Percentiles rank a stretch among this genome's conserved stretches.
phyloP scores from a whole-genome alignment of 2,113 vertebrate genomes.

The Indicator indicator region DNA sequence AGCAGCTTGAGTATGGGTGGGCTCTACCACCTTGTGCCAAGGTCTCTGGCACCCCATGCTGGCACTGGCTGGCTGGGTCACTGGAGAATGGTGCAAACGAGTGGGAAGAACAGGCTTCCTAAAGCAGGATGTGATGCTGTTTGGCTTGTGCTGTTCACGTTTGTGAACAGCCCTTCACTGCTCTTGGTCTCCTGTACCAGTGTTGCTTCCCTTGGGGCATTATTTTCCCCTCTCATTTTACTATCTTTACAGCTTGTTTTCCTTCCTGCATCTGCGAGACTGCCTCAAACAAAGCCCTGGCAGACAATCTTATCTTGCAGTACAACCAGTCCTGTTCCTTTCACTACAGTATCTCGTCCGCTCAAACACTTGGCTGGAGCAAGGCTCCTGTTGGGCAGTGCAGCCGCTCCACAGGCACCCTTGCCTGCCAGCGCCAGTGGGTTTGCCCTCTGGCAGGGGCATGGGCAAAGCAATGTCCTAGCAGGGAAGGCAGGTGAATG shows the following conservation, averaged over 20 bases:
- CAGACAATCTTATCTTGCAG: conserved; percentile 53
- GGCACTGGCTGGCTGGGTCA: background rate
- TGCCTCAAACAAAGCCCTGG: conserved; percentile 43
- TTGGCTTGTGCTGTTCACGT: background rate
- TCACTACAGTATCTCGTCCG: background rate
- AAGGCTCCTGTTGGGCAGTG: fast-evolving
- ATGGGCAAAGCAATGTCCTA: fast-evolving
- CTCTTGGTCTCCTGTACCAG: background rate
- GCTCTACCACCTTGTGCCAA: background rate
- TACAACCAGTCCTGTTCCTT: conserved; percentile 7
- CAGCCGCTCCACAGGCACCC: fast-evolving
- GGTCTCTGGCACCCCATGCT: background rate
- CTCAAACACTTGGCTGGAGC: background rate
- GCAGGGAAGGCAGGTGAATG: background rate
- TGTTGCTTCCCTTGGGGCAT: background rate
- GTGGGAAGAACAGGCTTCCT: fast-evolving
- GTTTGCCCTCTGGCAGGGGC: background rate
- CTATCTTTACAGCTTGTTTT: conserved; percentile 47
- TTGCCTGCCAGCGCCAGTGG: fast-evolving
- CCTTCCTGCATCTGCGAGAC: conserved; percentile 31
- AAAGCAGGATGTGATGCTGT: background rate
- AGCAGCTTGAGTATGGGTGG: background rate
- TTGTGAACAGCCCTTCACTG: background rate
- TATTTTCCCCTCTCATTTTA: conserved; percentile 20
- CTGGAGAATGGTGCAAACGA: fast-evolving